phyloP scores from a whole-genome alignment of 2,888 invertebrate species.

The Andrena chrysosceles region DNA sequence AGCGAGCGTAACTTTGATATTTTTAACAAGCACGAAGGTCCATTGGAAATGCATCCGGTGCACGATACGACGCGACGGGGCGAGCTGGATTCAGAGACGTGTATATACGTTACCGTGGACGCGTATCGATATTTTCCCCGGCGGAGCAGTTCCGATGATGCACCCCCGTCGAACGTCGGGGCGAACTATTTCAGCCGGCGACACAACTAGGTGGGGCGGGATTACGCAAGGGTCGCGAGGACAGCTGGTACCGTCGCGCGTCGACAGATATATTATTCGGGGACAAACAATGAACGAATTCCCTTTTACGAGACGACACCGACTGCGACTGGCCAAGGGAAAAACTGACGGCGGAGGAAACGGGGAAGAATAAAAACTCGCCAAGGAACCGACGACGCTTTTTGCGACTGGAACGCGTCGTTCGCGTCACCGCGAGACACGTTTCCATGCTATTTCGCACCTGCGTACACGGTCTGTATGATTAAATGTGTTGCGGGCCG shows the following conservation, averaged over 20 bases:
- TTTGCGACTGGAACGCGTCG: conserved; percentile 9
- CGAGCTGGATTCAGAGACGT: neutral
- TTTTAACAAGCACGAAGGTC: conserved; percentile 3
- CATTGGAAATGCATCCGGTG: neutral
- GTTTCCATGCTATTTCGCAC: conserved; percentile 26
- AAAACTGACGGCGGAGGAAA: conserved; percentile 28
- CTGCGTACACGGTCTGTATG: neutral
- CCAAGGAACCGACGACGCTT: conserved; percentile 25
- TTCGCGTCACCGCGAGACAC: neutral
- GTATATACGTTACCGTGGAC: conserved; percentile 2
- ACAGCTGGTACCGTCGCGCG: conserved; percentile 47
- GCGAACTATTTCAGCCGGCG: conserved; percentile 16
- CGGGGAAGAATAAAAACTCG: conserved; percentile 44
- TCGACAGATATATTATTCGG: conserved; percentile 61
- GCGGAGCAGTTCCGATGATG: conserved; percentile 8
- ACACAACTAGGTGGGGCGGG: neutral
- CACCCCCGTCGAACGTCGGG: conserved; percentile 3
- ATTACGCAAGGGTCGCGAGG: conserved; percentile 45
- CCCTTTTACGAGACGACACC: conserved; percentile 48
- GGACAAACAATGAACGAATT: conserved; percentile 66
- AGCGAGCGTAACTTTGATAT: neutral
- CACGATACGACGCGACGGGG: neutral
- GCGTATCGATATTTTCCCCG: conserved; percentile 15
- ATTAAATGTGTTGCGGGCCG: conserved; percentile 9
- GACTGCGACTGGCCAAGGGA: conserved; percentile 15